phyloP scores from a whole-genome alignment of 2,888 invertebrate species.

The Drosophila merina region DNA sequence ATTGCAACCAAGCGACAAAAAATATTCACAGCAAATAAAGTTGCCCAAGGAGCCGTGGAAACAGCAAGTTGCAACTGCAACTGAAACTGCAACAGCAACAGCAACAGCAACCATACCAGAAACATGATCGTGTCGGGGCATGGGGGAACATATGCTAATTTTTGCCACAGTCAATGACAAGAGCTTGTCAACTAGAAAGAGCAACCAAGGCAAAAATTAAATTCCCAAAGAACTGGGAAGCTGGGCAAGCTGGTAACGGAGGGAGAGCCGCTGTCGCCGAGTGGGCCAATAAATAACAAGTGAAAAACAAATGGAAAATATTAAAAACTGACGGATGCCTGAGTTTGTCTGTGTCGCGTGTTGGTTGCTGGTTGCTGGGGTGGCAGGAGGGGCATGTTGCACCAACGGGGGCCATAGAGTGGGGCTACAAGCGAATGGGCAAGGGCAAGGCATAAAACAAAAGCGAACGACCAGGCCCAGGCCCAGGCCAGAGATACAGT shows the following conservation, averaged over 20 bases:
- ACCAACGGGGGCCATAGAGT: slow-evolving; percentile 1
- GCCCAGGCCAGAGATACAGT: slow-evolving; percentile 27
- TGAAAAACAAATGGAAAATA: slow-evolving; percentile 80
- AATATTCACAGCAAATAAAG: slow-evolving; percentile 68
- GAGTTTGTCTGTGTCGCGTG: slow-evolving; percentile 48
- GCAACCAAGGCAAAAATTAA: slow-evolving; percentile 15
- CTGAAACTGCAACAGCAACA: too few species aligned
- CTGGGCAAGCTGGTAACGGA: neutral
- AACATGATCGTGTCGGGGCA: slow-evolving; percentile 8
- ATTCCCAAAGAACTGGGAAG: slow-evolving; percentile 12
- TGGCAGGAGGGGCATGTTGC: slow-evolving; percentile 2
- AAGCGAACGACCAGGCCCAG: slow-evolving; percentile 24
- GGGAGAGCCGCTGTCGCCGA: slow-evolving; percentile 35
- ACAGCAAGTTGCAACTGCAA: slow-evolving; percentile 33
- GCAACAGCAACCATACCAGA: neutral
- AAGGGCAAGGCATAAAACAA: slow-evolving; percentile 44
- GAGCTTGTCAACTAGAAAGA: slow-evolving; percentile 64
- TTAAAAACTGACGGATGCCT: slow-evolving; percentile 82
- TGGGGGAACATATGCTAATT: slow-evolving; percentile 68
- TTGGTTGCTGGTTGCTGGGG: neutral
- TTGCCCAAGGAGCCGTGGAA: slow-evolving; percentile 43
- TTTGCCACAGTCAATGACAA: slow-evolving; percentile 69
- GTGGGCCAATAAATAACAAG: slow-evolving; percentile 73
- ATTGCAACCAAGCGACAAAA: slow-evolving; percentile 74
- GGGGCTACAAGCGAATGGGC: slow-evolving; percentile 5